Percentiles rank a stretch among this genome's conserved stretches.
phyloP scores from a whole-genome alignment of 2,888 invertebrate genomes.

The Alsophila aescularia region DNA sequence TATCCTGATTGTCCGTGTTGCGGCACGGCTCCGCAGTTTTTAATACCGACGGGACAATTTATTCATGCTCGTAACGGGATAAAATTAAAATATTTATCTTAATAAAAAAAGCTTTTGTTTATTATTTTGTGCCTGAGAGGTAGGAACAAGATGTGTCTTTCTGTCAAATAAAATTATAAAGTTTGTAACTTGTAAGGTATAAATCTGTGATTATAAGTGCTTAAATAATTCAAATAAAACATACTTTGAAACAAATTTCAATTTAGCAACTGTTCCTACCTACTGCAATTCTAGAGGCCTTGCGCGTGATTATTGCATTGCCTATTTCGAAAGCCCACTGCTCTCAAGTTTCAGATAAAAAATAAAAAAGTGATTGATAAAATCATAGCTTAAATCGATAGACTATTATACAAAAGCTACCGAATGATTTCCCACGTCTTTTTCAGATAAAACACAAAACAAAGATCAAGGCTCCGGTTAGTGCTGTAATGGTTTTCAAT shows the following conservation, averaged over 20 bases:
- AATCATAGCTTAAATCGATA: neutral
- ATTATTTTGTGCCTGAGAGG: constrained; percentile 10
- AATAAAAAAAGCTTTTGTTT: constrained; percentile 16
- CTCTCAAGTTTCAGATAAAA: neutral
- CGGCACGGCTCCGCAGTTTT: constrained; percentile 51
- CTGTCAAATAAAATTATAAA: neutral
- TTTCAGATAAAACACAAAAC: neutral
- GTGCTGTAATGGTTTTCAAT: constrained; percentile 22
- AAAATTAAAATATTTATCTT: constrained; percentile 28
- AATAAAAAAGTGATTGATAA: neutral
- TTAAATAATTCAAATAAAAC: no score
- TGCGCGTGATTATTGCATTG: no score
- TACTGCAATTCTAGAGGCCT: no score
- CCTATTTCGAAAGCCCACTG: no score
- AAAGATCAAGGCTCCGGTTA: constrained; percentile 25
- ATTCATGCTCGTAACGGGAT: constrained; percentile 21
- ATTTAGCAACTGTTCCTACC: no score
- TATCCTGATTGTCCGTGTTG: constrained; percentile 60
- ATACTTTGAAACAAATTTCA: no score
- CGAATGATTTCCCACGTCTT: constrained; percentile 1
- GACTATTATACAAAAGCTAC: neutral
- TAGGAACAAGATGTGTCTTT: neutral
- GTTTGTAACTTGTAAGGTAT: neutral
- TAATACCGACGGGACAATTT: constrained; percentile 45
- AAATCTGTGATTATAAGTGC: no score